phyloP scores from a whole-genome alignment of 2,888 invertebrate species.

The Lithodes maja region DNA sequence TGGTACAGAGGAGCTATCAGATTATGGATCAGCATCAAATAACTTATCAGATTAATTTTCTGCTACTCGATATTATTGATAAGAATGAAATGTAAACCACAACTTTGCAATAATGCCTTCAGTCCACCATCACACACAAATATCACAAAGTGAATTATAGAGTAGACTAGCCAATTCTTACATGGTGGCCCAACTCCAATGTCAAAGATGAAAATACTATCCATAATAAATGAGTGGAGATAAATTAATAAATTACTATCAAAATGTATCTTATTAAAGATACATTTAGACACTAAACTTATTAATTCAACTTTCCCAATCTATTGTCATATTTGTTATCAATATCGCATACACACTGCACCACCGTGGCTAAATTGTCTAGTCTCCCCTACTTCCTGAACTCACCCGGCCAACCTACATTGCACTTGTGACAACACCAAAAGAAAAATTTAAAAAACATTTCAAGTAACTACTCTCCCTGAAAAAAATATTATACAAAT shows the following conservation, averaged over 20 bases:
- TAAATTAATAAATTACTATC: no score
- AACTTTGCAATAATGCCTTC: conserved; percentile 48
- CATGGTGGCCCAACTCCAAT: no score
- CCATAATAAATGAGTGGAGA: no score
- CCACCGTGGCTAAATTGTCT: neutral
- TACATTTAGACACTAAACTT: no score
- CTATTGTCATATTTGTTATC: no score
- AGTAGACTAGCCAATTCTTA: no score
- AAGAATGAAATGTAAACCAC: conserved; percentile 25
- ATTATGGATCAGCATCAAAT: neutral
- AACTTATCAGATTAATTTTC: neutral
- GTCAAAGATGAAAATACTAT: no score
- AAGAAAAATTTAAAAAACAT: neutral
- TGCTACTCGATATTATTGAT: neutral
- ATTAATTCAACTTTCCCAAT: no score
- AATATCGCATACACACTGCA: no score
- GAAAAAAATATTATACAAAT: neutral
- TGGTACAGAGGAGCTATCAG: neutral
- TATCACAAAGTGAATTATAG: conserved; percentile 44
- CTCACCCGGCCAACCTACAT: conserved; percentile 14
- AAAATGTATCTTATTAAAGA: no score
- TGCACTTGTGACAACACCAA: conserved; percentile 22
- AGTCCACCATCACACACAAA: conserved; percentile 54
- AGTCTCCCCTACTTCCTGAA: neutral
- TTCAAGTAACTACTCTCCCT: neutral